Base-by-base conservation (phyloP, 2,888 invertebrate species). In the Andrena bicolor region DNA sequence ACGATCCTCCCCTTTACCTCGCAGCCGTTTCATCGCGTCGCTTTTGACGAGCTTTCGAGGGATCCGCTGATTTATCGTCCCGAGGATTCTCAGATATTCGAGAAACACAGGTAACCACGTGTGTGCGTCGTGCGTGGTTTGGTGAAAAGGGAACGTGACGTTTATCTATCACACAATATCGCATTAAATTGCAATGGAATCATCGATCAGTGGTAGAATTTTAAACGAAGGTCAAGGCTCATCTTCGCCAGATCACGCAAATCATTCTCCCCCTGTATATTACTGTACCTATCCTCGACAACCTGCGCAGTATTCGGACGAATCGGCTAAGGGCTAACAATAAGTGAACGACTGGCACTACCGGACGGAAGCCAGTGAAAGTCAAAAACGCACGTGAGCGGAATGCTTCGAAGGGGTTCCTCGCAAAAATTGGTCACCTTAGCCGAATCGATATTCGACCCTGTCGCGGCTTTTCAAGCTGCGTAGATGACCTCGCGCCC, bases 401-500 rank as follows among this genome's bases (percentile, higher is more conserved):
- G 53, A 53, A 53, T 53, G 10, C 23, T 8, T 53, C 23, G 53
- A 23, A 10, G 23, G 53, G 53, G 10, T 8, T 7, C 51, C 7
- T 51, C 1, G 56, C 60, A 30, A 7, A 60, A 30, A 16, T 30
- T 30, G n/a, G 6, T 60, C 28, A 16, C 60, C 60, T 32, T n/a
- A 3, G 8, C 4, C 32, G 8, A 51, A 66, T 30, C 16, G 10
- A 61, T 20, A n/a, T 6, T 7, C 32, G n/a, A n/a, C 32, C n/a
- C 16, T 2, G n/a, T 61, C 60, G 28, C 30, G 49, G 2, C 30
- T 13, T 58, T 30, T 56, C 65, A 4, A 28, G 23, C 16, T 6
- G 3, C 16, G 10, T 26, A 10, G 74, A 66, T 82, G 79, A 79
- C 82, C 85, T 41, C 48, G 51, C 35, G 78, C 20, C 69, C 82